A percentile compares a stretch with the other conserved stretches of the same genome.
Evolutionary conservation across 2,797 vertebrate genomes (phyloP).

Genomic region (Okamejei kenojei): DNA sequence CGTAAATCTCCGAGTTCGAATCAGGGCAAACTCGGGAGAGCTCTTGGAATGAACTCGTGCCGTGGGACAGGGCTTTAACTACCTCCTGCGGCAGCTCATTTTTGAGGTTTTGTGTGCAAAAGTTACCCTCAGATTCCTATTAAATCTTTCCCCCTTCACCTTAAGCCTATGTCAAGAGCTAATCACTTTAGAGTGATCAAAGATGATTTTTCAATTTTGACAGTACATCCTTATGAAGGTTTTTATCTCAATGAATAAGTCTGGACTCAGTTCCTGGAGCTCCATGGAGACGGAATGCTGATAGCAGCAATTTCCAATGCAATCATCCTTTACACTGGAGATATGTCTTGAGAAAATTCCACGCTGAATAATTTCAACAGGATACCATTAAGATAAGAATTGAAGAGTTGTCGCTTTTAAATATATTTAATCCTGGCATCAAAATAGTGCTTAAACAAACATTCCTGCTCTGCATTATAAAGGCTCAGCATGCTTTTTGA

Average conservation of each 20-base stretch:
- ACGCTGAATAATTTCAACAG: background rate
- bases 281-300: background rate
- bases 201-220: too few relatives aligned
- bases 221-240: background rate
- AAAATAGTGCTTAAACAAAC: background rate
- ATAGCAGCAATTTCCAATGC: background rate
- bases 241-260: background rate
- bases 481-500: background rate
- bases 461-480: background rate
- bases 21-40: too few relatives aligned
- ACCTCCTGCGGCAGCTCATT: too few relatives aligned
- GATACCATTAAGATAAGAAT: background rate
- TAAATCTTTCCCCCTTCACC: too few relatives aligned
- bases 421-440: background rate
- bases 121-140: too few relatives aligned
- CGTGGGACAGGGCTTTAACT: too few relatives aligned
- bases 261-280: background rate
- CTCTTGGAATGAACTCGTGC: too few relatives aligned
- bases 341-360: background rate
- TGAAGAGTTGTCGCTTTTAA: background rate
- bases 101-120: too few relatives aligned
- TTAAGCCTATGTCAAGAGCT: too few relatives aligned
- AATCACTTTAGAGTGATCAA: background rate
- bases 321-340: too few relatives aligned
- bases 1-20: too few relatives aligned